Evolutionary conservation across 1,140 invertebrate genomes (phyloP).

Genomic region (Microplitis mediator): DNA sequence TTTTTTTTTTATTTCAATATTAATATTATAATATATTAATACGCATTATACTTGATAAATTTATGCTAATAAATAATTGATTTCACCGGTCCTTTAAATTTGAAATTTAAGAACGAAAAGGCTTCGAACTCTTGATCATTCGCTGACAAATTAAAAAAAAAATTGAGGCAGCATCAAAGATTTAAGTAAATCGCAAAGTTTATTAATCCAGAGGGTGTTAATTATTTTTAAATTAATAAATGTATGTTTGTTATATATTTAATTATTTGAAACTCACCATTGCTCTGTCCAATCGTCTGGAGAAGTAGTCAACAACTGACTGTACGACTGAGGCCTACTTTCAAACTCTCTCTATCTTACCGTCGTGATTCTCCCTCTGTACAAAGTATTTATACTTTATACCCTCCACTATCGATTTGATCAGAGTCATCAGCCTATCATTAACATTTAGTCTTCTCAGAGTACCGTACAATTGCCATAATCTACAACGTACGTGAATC

Average conservation of each 20-base stretch:
- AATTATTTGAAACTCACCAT: slow-evolving; percentile 51
- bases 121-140: too few species aligned
- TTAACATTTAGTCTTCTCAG: too few species aligned
- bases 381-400: slow-evolving; percentile 12
- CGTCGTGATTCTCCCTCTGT: slow-evolving; percentile 37
- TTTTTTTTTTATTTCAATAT: not conserved
- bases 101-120: too few species aligned
- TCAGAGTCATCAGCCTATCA: not conserved
- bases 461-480: not conserved
- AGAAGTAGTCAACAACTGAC: slow-evolving; percentile 58
- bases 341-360: slow-evolving; percentile 58
- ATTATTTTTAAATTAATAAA: too few species aligned
- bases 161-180: too few species aligned
- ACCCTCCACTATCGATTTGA: slow-evolving; percentile 9
- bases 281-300: slow-evolving; percentile 51
- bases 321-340: slow-evolving; percentile 59
- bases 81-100: too few species aligned
- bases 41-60: too few species aligned
- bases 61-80: too few species aligned
- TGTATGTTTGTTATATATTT: not conserved
- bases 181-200: too few species aligned
- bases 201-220: too few species aligned
- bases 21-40: too few species aligned
- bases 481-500: not conserved
- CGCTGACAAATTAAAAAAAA: too few species aligned